These are phyloP conservation scores for Ennomos erosarius DNA, from an alignment of 2,888 invertebrate species.

Conservation along the genomic window DNA sequence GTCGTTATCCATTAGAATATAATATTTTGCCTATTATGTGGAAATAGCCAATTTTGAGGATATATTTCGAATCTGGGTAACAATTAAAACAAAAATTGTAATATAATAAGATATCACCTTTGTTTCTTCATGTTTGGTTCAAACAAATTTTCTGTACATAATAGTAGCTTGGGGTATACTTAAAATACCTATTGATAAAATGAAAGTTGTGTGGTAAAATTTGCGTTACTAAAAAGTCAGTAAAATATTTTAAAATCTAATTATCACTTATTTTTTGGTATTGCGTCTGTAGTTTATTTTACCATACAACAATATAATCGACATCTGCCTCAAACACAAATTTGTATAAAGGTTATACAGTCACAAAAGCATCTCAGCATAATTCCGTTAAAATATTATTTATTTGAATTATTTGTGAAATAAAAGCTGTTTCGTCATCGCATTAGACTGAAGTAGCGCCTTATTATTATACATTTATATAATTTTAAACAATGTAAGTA, in stretches of 20 bases:
- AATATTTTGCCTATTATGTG: constrained; percentile 17
- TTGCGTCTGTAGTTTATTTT: not conserved
- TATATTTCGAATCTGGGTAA: constrained; percentile 29
- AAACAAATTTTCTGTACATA: constrained; percentile 12
- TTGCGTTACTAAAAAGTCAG: too few relatives aligned
- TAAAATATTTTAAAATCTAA: too few relatives aligned
- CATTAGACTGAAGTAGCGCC: constrained; percentile 77
- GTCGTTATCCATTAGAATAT: constrained; percentile 50
- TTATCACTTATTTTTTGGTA: too few relatives aligned
- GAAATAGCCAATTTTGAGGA: constrained; percentile 31
- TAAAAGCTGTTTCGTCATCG: constrained; percentile 68
- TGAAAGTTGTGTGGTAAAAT: not conserved
- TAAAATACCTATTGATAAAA: not conserved
- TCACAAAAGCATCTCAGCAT: constrained; percentile 43
- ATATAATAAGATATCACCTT: not conserved
- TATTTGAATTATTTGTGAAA: constrained; percentile 30
- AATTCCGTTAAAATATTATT: constrained; percentile 31
- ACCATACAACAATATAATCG: not conserved
- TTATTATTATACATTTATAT: constrained; percentile 40
- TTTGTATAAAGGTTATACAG: constrained; percentile 22
- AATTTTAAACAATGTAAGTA: constrained; percentile 56
- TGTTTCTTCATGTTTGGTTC: too few relatives aligned
- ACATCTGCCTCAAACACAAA: not conserved
- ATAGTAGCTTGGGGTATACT: constrained; percentile 24
- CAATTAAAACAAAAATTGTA: constrained; percentile 17